Percentiles rank a stretch among this genome's conserved stretches.
Evolutionary conservation across 2,797 vertebrate species (phyloP).

Genomic region (Chelidonichthys spinosus): DNA sequence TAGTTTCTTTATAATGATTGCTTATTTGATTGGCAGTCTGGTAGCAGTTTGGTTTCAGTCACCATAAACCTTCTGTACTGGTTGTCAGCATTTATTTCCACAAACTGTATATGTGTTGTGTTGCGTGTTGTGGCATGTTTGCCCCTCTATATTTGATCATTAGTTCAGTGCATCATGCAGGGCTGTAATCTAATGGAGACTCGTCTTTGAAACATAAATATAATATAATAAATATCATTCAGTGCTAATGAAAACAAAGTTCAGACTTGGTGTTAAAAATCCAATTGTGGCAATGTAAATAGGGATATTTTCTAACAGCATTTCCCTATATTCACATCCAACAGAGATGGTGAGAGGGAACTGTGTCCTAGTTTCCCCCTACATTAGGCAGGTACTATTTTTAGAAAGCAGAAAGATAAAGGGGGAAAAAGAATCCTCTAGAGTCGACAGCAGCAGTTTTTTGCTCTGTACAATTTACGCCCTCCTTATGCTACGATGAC

Average conservation of each 20-base stretch:
- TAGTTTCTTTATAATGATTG: background rate
- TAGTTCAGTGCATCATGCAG: background rate
- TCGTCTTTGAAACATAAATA: background rate
- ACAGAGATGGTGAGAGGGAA: conserved; percentile 31
- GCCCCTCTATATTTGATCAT: background rate
- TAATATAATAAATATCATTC: too few species aligned
- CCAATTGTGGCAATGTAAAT: background rate
- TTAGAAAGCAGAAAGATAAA: conserved; percentile 62
- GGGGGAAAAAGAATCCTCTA: conserved; percentile 44
- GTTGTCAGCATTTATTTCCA: background rate
- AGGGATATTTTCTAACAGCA: background rate
- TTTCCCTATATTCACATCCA: background rate
- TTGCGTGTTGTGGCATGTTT: background rate
- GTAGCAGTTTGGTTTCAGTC: background rate
- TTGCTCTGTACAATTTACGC: conserved; percentile 65
- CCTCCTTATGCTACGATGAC: conserved; percentile 54
- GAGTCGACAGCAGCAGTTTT: conserved; percentile 52
- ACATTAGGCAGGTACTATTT: conserved; percentile 62
- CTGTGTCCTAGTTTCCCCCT: conserved; percentile 55
- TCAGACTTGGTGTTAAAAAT: background rate
- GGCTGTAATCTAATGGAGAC: conserved; percentile 14
- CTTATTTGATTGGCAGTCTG: background rate
- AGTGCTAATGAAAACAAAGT: background rate
- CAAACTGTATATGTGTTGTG: background rate
- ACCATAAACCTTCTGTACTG: background rate